Evolutionary conservation across 2,888 invertebrate genomes (phyloP), one percentile per base, ranked within the genome.

Genomic region (Hydrotaea diabolus): DNA sequence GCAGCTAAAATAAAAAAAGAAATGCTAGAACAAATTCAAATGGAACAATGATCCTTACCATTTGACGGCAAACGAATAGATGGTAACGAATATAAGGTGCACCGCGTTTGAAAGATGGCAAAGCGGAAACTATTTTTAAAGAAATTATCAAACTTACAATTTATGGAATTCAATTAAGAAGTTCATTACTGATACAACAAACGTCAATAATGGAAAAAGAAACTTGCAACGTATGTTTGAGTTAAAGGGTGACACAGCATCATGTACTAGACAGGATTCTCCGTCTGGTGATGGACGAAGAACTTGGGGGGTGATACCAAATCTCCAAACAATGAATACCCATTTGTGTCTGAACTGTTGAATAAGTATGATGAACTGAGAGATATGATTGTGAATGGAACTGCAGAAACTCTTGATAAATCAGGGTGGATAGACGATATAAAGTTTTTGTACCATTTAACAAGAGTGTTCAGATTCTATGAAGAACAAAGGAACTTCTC

Each of bases 391-490:
- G 57, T 57, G 23, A 57, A 19, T 19, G 57, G 57, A 23, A 23
- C 57, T 57, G 57, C 11, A 57, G 57, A 57, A 57, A 21, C 23
- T 57, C 21, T 57, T 23, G 21, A 57, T 57, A 57, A 57, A 57
- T 57, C 57, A 23, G 57, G 23, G 57, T 57, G 23, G 23, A 57
- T 9, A 53, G 53, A 53, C 53, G 53, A 9, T 13, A 57, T 57
- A 23, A 57, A 23, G 23, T 57, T 21, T n/a, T 57, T 57, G 57
- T 23, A 57, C 21, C 57, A 57, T 23, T 23, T 57, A 21, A 23
- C 21, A 57, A 57, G 57, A 57, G 57, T 57, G 57, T 57, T 57
- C 57, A 57, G 57, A 13, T 57, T 57, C 23, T 57, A 57, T 57
- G 21, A 57, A n/a, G n/a, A n/a, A 57, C 21, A 57, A 57, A 57